Base-by-base conservation (phyloP, 1,140 invertebrate genomes). In the Propsilocerus akamusi region DNA sequence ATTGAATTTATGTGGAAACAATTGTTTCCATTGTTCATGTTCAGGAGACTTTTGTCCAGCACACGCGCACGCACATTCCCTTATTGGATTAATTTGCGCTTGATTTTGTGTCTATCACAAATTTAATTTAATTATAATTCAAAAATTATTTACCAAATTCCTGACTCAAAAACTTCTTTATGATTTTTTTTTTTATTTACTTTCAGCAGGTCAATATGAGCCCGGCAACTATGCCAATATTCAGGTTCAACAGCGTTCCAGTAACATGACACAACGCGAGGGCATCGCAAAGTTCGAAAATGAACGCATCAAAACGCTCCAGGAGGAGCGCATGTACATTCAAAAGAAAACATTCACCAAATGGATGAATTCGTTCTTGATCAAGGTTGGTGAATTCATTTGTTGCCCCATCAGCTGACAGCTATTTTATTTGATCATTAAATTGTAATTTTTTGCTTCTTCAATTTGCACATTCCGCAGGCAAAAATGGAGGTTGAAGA, bases 291-390 rank as follows among this genome's bases (percentile, higher is more conserved):
- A 95, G 67, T 97, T 96, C 68, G 94, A 97, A 76, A 88, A 87
- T 69, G 86, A 87, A 58, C 81, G 94, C 51, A 97, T 99, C 61
- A 86, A 89, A 71, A 87, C 89, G 60, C 76, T 98, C 59, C 92
- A 97, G 64, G 91, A 97, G 67, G 95, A 98, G 72, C 79, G 95
- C 53, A 72, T 97, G 50, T 83, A 95, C 67, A 97, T 99, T 57
- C 96, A 99, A 70, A 98, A 99, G 76, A 99, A 99, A 69, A 99
- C 96, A 6, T 99, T 99, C 69, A 98, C 96, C 59, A 99, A 99
- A 93, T 99, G 95, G 96, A 93, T 97, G 78, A 99, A 99, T 71
- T 95, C 92, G 2, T 98, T 97, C 70, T 70, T 99, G 53, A 81
- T 89, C 63, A 97, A 94, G 80, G 92, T 93, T 67, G 66, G 58